Conservation (phyloP, 2,797 vertebrate species). For the Scyliorhinus canicula region DNA sequence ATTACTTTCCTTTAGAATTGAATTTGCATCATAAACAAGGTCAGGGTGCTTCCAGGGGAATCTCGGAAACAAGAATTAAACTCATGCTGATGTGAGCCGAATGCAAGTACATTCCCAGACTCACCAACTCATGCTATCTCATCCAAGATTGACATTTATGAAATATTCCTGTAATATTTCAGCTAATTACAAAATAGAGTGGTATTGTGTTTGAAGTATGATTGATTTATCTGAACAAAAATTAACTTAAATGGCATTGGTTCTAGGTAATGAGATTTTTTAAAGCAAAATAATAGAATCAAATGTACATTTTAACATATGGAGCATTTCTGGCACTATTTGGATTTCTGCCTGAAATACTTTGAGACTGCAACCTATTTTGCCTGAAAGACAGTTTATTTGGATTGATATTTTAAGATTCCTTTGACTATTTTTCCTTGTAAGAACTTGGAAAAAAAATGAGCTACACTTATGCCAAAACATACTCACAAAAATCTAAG, state of each 20-base stretch:
- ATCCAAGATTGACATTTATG: neutral
- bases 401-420: neutral
- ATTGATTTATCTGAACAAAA: constrained; percentile 9
- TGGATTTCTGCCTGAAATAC: neutral
- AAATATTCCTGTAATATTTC: neutral
- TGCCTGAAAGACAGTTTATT: neutral
- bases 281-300: neutral
- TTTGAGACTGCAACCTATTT: neutral
- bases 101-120: neutral
- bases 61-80: neutral
- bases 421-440: neutral
- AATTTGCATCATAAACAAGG: neutral
- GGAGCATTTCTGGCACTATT: neutral
- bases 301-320: neutral
- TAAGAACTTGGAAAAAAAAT: neutral
- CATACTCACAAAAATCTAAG: too few species aligned
- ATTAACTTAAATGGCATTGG: neutral
- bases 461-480: neutral
- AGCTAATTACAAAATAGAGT: neutral
- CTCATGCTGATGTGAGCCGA: neutral
- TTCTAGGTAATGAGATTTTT: neutral
- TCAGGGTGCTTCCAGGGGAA: neutral
- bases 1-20: neutral
- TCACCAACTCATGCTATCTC: neutral
- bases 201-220: neutral